Base-by-base conservation (phyloP, 2,113 vertebrate genomes). In the Eudyptes chrysolophus region DNA sequence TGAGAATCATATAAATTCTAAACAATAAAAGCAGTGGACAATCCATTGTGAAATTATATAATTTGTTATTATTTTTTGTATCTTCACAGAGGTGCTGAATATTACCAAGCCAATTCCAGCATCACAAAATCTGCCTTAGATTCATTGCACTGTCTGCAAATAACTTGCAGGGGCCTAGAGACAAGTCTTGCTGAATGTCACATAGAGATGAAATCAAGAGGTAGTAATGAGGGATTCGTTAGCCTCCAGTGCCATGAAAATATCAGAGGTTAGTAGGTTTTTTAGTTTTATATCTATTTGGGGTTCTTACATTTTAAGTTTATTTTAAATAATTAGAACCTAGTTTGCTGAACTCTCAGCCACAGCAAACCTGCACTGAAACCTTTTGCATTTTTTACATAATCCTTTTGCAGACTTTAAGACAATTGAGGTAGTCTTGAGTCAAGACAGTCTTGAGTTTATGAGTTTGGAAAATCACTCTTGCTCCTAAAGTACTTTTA, bases 81-180 rank as follows among this genome's bases (percentile, higher is more conserved):
- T 97, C 82, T 95, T 94, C 49, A 81, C 95, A 99, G 98, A 86
- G 98, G 98, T 64, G 98, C 98, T 95, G 80, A 95, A 52, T 13
- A 69, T 77, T 79, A 57, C 66, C 32, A 57, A 52, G 26, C n/a
- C 36, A 26, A 1, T 34, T 66, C 65, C 61, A 7, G 3, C 21
- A 7, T 92, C 34, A 32, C 72, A 61, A 68, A 58, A 42, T 27
- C 95, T 42, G 24, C 82, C 58, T 57, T 74, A 36, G 61, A 70
- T 65, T 69, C 75, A 2, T 2, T 38, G 5, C 55, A 68, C 9
- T 99, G 99, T 64, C 97, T 99, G 26, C 94, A 95, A 13, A 93
- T 99, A 71, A 98, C 7, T 10, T 99, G 99, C 96, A 98, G 97
- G 34, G 99, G 99, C 25, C 97, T 98, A 13, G 99, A 99, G 94